Conservation (phyloP, 1,140 invertebrate species). For the Bombus terrestris region DNA sequence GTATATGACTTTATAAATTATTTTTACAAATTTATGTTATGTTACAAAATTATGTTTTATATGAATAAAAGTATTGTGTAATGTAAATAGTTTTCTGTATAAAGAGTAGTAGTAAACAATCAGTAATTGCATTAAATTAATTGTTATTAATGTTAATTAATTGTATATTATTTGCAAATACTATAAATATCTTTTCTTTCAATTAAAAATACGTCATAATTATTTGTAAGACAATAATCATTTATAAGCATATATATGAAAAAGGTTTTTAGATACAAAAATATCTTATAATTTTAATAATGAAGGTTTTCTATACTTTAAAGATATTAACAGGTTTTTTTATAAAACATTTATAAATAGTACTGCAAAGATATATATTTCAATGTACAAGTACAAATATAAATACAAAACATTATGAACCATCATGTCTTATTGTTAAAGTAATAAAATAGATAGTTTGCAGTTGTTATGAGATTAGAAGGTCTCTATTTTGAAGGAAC, state of each 20-base stretch:
- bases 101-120: not conserved
- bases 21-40: not conserved
- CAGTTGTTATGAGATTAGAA: constrained; percentile 12
- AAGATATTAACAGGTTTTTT: not conserved
- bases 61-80: not conserved
- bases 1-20: not conserved
- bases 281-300: not conserved
- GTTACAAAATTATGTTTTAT: not conserved
- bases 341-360: constrained; percentile 5
- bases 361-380: constrained; percentile 20
- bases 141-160: not conserved
- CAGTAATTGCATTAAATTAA: not conserved
- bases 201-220: not conserved
- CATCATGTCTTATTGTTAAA: not conserved
- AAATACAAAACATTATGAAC: constrained; percentile 24
- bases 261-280: constrained; percentile 11
- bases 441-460: constrained; percentile 34
- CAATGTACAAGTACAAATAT: constrained; percentile 1
- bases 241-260: constrained; percentile 2
- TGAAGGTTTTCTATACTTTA: not conserved
- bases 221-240: constrained; percentile 3
- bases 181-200: not conserved
- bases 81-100: not conserved
- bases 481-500: constrained; percentile 32
- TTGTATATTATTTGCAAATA: not conserved